A percentile compares a stretch with the other conserved stretches of the same genome.
Evolutionary conservation across 1,140 invertebrate species (phyloP).

Genomic region (Trypoxylus dichotomus): DNA sequence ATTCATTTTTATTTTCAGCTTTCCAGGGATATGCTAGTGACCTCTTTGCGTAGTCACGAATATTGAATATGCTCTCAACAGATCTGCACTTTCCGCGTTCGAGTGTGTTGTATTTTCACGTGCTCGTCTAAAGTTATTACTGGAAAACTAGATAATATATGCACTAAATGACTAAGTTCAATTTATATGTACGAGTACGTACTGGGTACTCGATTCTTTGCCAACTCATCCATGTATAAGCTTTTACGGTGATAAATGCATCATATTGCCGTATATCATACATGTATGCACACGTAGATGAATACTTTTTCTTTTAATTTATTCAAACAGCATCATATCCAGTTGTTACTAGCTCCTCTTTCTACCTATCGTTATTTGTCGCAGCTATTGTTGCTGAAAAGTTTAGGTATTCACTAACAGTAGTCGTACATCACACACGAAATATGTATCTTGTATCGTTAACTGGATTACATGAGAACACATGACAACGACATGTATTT

Average conservation of each 20-base stretch:
- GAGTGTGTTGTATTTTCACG: neutral
- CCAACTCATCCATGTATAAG: neutral
- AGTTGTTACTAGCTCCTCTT: neutral
- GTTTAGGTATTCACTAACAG: neutral
- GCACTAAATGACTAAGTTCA: neutral
- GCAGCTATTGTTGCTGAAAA: neutral
- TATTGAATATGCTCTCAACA: no score
- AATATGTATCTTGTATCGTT: neutral
- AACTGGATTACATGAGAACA: neutral
- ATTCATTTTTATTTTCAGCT: no score
- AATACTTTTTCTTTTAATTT: no score
- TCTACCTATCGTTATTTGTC: neutral
- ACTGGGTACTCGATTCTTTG: neutral
- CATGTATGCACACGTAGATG: no score
- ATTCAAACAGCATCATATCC: no score
- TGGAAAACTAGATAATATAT: neutral
- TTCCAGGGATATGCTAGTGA: no score
- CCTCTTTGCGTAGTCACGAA: no score
- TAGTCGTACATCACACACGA: neutral
- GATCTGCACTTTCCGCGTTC: neutral
- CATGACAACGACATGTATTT: neutral
- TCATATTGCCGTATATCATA: neutral
- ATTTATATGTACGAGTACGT: neutral
- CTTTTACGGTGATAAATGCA: neutral
- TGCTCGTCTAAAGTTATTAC: neutral